These are phyloP conservation scores for Pomacea canaliculata DNA, from an alignment of 2,888 invertebrate species.

Conservation along the genomic window DNA sequence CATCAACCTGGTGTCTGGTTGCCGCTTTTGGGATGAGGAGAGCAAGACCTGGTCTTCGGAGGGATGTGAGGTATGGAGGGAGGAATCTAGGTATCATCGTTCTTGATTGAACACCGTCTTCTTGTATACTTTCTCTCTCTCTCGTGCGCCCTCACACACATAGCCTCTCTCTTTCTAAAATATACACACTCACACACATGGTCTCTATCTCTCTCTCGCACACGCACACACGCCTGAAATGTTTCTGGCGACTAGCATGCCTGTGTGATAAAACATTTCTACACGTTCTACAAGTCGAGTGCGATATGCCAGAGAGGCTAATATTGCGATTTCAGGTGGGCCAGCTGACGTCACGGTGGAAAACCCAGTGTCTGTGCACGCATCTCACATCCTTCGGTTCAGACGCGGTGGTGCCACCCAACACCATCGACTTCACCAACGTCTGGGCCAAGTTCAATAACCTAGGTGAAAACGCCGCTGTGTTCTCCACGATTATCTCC, in stretches of 20 bases:
- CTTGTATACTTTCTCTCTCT: no score
- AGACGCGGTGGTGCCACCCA: constrained; percentile 67
- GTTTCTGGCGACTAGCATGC: no score
- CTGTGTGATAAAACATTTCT: no score
- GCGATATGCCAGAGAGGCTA: not conserved
- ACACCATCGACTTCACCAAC: constrained; percentile 69
- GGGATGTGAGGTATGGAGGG: constrained; percentile 55
- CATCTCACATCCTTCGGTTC: constrained; percentile 70
- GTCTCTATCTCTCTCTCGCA: no score
- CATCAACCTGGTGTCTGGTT: constrained; percentile 57
- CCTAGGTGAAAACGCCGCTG: constrained; percentile 67
- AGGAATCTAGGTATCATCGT: not conserved
- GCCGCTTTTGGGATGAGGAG: constrained; percentile 62
- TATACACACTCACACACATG: not conserved
- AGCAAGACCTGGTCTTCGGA: constrained; percentile 59
- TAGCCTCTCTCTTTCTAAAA: no score
- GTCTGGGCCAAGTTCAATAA: constrained; percentile 68
- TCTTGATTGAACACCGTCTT: no score
- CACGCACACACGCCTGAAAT: not conserved
- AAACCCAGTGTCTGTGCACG: constrained; percentile 64
- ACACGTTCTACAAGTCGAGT: no score
- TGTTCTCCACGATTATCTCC: constrained; percentile 65
- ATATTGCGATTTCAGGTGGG: constrained; percentile 52
- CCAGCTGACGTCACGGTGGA: constrained; percentile 55
- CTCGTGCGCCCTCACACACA: no score